phyloP scores from a whole-genome alignment of 2,797 vertebrate species.

The Cryptoprocta ferox region DNA sequence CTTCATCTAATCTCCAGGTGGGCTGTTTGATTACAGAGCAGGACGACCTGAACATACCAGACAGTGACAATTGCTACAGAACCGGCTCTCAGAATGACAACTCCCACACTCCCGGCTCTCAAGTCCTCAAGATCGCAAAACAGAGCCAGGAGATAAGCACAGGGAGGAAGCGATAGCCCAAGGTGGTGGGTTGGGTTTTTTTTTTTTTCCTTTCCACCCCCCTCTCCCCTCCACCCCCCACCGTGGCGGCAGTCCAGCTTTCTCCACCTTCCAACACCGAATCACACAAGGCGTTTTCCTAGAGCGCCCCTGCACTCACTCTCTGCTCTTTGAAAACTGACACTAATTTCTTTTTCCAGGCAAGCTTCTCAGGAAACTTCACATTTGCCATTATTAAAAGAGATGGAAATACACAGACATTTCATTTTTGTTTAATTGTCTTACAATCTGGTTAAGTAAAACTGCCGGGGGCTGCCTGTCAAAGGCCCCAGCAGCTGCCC shows the following conservation, averaged over 20 bases:
- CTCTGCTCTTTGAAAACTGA: background rate
- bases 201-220: background rate
- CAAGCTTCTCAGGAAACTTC: background rate
- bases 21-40: background rate
- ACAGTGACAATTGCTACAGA: background rate
- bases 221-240: background rate
- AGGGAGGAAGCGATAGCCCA: background rate
- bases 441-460: constrained; percentile 4
- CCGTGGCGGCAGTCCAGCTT: background rate
- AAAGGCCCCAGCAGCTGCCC: background rate
- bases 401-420: background rate
- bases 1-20: background rate
- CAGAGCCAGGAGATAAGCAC: background rate
- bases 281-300: background rate
- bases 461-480: background rate
- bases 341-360: background rate
- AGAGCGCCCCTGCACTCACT: background rate
- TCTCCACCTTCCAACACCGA: background rate
- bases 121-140: background rate
- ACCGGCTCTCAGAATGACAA: background rate
- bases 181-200: background rate
- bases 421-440: constrained; percentile 1
- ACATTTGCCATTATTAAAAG: constrained; percentile 2
- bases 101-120: background rate
- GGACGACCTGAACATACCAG: fast-evolving